Percentiles rank a stretch among this genome's conserved stretches.
These are phyloP conservation scores for Athalia rosae DNA, from an alignment of 2,888 invertebrate genomes.

Conservation along the genomic window DNA sequence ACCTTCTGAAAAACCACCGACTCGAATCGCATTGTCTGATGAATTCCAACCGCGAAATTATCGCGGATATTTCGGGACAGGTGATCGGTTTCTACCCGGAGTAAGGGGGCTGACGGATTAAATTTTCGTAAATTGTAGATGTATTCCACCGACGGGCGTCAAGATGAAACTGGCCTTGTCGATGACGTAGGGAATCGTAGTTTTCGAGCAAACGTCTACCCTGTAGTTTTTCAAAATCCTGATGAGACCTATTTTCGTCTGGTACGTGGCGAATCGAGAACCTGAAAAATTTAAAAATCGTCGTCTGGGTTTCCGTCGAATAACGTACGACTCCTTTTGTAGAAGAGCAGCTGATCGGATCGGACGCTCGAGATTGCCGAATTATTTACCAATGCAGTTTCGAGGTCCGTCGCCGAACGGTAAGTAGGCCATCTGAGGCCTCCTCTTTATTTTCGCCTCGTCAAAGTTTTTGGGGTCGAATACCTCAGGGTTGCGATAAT, in stretches of 20 bases:
- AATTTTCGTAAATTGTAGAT: conserved; percentile 61
- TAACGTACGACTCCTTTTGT: neutral
- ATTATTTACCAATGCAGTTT: conserved; percentile 65
- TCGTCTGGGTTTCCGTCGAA: neutral
- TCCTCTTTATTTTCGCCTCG: neutral
- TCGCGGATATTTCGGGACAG: too few species aligned
- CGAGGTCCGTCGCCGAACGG: conserved; percentile 22
- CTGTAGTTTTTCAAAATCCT: conserved; percentile 66
- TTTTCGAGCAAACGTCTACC: conserved; percentile 65
- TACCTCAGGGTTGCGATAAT: conserved; percentile 59
- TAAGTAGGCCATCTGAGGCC: neutral
- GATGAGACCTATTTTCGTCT: conserved; percentile 42
- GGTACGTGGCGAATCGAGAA: conserved; percentile 49
- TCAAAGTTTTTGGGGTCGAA: conserved; percentile 5
- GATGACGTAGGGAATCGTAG: conserved; percentile 59
- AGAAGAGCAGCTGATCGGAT: neutral
- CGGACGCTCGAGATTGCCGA: neutral
- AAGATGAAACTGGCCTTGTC: conserved; percentile 58
- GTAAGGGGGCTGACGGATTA: too few species aligned
- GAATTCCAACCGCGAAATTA: too few species aligned
- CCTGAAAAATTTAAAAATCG: conserved; percentile 51
- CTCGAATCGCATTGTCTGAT: too few species aligned
- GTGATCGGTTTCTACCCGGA: too few species aligned
- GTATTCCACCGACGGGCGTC: conserved; percentile 60
- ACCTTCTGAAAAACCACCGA: too few species aligned